Conservation (phyloP, 2,888 invertebrate species). For the Eurois occulta region DNA sequence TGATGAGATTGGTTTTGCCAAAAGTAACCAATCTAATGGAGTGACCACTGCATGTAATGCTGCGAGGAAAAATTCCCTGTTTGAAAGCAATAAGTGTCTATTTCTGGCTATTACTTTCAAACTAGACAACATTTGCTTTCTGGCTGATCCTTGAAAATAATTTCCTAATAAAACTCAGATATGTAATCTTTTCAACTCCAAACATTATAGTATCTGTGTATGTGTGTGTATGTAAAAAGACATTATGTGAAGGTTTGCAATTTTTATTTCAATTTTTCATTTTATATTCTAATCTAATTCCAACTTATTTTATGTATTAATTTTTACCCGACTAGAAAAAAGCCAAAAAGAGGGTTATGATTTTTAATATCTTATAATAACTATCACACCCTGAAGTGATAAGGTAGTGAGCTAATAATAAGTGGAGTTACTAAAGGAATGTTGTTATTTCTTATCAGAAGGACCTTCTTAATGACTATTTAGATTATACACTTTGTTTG, state of each 20-base stretch:
- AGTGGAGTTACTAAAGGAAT: slow-evolving; percentile 19
- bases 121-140: not conserved
- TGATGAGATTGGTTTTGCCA: not conserved
- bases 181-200: not conserved
- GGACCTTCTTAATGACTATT: slow-evolving; percentile 50
- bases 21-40: not conserved
- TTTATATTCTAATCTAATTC: not conserved
- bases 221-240: too few relatives aligned
- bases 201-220: not conserved
- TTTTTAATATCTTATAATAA: not conserved
- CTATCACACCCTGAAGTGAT: not conserved
- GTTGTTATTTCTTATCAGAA: slow-evolving; percentile 57
- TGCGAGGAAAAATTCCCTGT: not conserved
- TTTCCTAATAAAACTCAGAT: not conserved
- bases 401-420: slow-evolving; percentile 12
- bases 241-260: not conserved
- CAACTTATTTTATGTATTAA: not conserved
- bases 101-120: not conserved
- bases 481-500: slow-evolving; percentile 44
- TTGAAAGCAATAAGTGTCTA: not conserved
- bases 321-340: not conserved
- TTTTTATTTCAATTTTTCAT: not conserved
- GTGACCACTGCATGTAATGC: not conserved
- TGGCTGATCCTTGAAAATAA: not conserved
- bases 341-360: not conserved